Evolutionary conservation across 2,113 vertebrate species (phyloP).

Genomic region (Gambusia affinis): DNA sequence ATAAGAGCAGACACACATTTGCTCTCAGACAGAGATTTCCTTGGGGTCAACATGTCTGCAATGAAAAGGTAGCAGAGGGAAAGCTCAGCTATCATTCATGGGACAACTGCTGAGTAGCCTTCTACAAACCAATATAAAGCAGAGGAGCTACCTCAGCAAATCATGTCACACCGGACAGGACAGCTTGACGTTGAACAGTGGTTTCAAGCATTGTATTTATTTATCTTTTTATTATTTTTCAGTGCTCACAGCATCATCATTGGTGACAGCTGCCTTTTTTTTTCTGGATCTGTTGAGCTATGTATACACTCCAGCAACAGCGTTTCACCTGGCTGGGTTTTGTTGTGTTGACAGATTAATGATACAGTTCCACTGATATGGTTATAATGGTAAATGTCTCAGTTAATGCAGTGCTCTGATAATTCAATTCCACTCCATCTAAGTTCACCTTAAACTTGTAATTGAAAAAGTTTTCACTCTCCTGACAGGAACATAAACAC

Average conservation of each 20-base stretch:
- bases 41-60: slow-evolving; percentile 18
- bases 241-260: slow-evolving; percentile 17
- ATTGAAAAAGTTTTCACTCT: slow-evolving; percentile 48
- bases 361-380: slow-evolving; percentile 43
- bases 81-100: slow-evolving; percentile 53
- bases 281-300: slow-evolving; percentile 39
- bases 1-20: background rate
- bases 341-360: slow-evolving; percentile 55
- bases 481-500: slow-evolving; percentile 20
- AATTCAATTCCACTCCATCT: slow-evolving; percentile 40
- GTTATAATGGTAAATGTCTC: slow-evolving; percentile 41
- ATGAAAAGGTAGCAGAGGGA: slow-evolving; percentile 26
- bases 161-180: slow-evolving; percentile 46
- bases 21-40: slow-evolving; percentile 7
- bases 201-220: slow-evolving; percentile 4
- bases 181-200: slow-evolving; percentile 48
- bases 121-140: slow-evolving; percentile 48
- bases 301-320: slow-evolving; percentile 13
- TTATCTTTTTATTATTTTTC: background rate
- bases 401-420: slow-evolving; percentile 40
- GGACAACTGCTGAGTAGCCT: slow-evolving; percentile 39
- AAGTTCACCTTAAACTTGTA: slow-evolving; percentile 47
- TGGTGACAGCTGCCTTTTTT: slow-evolving; percentile 41
- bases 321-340: slow-evolving; percentile 22
- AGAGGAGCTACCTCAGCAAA: slow-evolving; percentile 55